Evolutionary conservation across 2,888 invertebrate genomes (phyloP), one percentile per base, ranked within the genome.

Genomic region (Amblyteles armatorius): DNA sequence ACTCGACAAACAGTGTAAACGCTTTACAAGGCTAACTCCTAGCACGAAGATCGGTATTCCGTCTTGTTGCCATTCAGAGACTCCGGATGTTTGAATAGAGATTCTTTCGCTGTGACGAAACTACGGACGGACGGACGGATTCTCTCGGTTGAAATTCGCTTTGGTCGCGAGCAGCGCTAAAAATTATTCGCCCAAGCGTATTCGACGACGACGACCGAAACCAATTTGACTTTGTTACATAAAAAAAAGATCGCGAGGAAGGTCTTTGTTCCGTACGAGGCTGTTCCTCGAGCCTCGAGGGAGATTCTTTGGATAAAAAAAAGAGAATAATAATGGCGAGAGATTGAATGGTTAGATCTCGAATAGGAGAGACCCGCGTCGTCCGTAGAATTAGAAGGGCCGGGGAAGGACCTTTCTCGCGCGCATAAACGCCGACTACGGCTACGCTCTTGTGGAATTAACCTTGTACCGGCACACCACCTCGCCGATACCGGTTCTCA

Each of bases 401-500:
- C 63, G 63, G 26, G 26, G 50, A 19, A 63, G 40, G 60, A 78
- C 79, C 63, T 79, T 79, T 78, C 44, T n/a, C 71, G 29, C 71
- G 63, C 48, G 36, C 13, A 71, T 29, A 26, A 63, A 40, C 63
- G 71, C 63, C 29, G 48, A 33, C 63, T 71, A 22, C 71, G 48
- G 16, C 33, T 69, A 16, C 57, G 9, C 48, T 60, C 52, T 72
- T 36, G 60, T 48, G 72, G 72, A 74, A 79, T 81, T 84, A 78
- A 84, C 84, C 84, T 84, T 84, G 84, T 80, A 80, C 48, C 55
- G 36, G 33, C 65, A 52, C 52, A 26, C 55, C 73, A 73, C 57
- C 11, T 63, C 50, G 22, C 0, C 84, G 60, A 78, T 78, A 79
- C 81, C 63, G 73, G 72, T 81, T 84, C 84, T 69, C 81, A 79